phyloP scores from a whole-genome alignment of 2,888 invertebrate genomes.

The Lypha dubia region DNA sequence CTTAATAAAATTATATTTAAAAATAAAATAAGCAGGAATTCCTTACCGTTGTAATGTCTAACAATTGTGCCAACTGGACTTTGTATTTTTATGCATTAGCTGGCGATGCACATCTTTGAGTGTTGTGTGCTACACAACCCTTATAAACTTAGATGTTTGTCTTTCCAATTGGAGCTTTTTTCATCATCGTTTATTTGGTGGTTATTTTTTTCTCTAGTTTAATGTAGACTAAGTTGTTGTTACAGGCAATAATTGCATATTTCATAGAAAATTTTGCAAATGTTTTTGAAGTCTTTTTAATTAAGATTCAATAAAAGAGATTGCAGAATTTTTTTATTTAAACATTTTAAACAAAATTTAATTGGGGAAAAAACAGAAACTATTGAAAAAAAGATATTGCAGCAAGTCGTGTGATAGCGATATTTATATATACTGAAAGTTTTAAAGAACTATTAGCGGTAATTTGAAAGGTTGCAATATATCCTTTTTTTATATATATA shows the following conservation, averaged over 20 bases:
- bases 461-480: neutral
- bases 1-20: slow-evolving; percentile 51
- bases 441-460: neutral
- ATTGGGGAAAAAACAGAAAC: neutral
- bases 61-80: slow-evolving; percentile 42
- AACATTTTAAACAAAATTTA: neutral
- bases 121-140: slow-evolving; percentile 33
- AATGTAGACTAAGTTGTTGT: neutral
- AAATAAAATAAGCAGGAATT: slow-evolving; percentile 1
- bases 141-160: slow-evolving; percentile 13
- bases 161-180: slow-evolving; percentile 14
- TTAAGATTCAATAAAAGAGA: neutral
- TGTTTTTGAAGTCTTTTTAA: slow-evolving; percentile 24
- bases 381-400: neutral
- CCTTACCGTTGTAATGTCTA: slow-evolving; percentile 7
- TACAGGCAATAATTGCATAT: slow-evolving; percentile 6
- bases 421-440: neutral
- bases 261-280: neutral
- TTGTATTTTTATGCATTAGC: neutral
- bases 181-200: neutral
- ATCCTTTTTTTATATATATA: neutral
- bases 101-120: slow-evolving; percentile 7
- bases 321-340: neutral
- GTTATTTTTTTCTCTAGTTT: neutral
- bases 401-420: neutral